A percentile compares a stretch with the other conserved stretches of the same genome.
Evolutionary conservation across 2,888 invertebrate species (phyloP).

Genomic region (Xestobium rufovillosum): DNA sequence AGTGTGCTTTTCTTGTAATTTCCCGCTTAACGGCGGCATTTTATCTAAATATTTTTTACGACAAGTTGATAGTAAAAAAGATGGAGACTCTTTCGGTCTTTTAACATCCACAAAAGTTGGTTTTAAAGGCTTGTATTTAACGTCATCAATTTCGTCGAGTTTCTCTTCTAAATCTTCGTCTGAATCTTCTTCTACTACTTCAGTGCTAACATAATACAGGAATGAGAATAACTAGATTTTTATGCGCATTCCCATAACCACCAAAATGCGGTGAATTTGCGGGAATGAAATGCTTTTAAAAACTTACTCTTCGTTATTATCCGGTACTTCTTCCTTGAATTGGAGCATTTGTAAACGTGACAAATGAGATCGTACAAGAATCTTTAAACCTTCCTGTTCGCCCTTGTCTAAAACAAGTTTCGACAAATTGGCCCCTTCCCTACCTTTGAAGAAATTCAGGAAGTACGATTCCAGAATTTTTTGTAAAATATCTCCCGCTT

Average conservation of each 20-base stretch:
- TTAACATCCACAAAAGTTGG: slow-evolving; percentile 23
- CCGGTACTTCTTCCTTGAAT: slow-evolving; percentile 35
- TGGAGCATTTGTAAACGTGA: slow-evolving; percentile 40
- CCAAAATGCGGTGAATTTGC: too few species aligned
- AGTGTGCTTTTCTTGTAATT: background rate
- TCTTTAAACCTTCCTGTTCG: slow-evolving; percentile 50
- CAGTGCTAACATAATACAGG: too few species aligned
- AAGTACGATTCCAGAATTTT: slow-evolving; percentile 47
- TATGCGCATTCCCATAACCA: too few species aligned
- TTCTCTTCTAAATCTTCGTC: too few species aligned
- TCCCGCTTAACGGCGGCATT: slow-evolving; percentile 44
- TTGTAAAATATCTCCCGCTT: slow-evolving; percentile 45
- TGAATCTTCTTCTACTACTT: too few species aligned
- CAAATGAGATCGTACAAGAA: slow-evolving; percentile 55
- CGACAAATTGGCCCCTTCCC: slow-evolving; percentile 33
- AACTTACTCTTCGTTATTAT: too few species aligned
- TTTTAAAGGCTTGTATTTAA: too few species aligned
- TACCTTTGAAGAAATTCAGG: slow-evolving; percentile 34
- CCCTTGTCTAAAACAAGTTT: slow-evolving; percentile 43
- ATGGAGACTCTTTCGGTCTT: slow-evolving; percentile 31
- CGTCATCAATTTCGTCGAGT: too few species aligned
- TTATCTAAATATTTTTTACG: slow-evolving; percentile 46
- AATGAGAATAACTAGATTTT: too few species aligned
- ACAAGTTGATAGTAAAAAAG: slow-evolving; percentile 43
- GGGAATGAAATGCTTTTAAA: too few species aligned